Evolutionary conservation across 2,797 vertebrate genomes (phyloP), one percentile per base, ranked within the genome.

Genomic region (Helarctos malayanus): DNA sequence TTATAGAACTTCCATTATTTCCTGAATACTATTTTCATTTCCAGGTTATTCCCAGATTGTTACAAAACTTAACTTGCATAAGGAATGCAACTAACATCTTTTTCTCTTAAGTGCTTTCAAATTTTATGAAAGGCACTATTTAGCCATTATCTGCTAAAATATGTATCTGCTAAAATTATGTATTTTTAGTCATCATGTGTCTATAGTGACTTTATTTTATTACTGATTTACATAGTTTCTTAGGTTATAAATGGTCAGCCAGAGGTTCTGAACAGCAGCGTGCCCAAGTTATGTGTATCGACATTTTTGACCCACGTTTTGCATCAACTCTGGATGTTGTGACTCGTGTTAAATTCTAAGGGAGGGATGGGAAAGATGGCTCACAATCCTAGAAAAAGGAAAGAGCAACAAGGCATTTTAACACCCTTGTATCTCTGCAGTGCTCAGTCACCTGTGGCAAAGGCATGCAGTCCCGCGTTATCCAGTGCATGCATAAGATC

Each of bases 401-500:
- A 95, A 49, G 1, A 35, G 21, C n/a, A 73, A 45, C 85, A 80
- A 89, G 8, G 59, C 71, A 25, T 69, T 89, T 14, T 78, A 82
- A 47, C 2, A 84, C 38, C 13, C n/a, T 98, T 95, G 35, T 96
- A 2, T 97, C 97, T 95, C 75, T 98, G 96, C 41, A 99, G 99
- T 99, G 99, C 96, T 99, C 99, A 0, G 99, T 99, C 15, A 99
- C 99, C 25, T 99, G 99, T 90, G 99, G 99, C 52, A 99, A 99
- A 97, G 99, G 99, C 49, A 99, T 99, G 94, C 99, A 99, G 98
- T 99, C 99, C 0, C 99, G 99, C 0, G 99, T 99, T 97, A 99
- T 99, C 95, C 99, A 99, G 97, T 99, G 99, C 96, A 99, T 99
- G 99, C 99, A 99, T 98, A 99, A 98, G 94, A 99, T 99, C 87